Evolutionary conservation across 2,888 invertebrate genomes (phyloP), one percentile per base, ranked within the genome.

Genomic region (Ectemnius cavifrons): DNA sequence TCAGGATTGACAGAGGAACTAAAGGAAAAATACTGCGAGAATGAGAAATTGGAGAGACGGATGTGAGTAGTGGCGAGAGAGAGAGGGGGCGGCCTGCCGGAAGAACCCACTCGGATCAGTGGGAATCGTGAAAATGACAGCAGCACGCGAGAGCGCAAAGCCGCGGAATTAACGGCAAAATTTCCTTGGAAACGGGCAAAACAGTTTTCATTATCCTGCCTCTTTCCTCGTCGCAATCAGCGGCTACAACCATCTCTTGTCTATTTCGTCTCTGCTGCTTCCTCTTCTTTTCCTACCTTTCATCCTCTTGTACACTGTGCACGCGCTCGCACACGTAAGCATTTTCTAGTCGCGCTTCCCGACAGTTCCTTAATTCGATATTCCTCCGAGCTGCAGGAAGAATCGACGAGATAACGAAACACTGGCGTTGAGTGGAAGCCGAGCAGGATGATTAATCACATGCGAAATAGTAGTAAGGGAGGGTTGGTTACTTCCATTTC

Each of bases 111-210:
- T 46, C 58, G 75, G 37, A 64, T 59, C 56, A 57, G 56, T 46
- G 63, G 63, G 62, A 66, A 47, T 37, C 69, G 62, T 64, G 77
- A 76, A 78, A 78, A 78, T 77, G 67, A 64, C 70, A 76, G 47
- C 63, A n/a, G 47, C 63, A 14, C 67, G 58, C 69, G 61, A 56
- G 61, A n/a, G 58, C 58, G 14, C 64, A 14, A 28, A 23, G 57
- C 45, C 56, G 37, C 37, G 62, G 75, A 66, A 77, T 77, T 75
- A 77, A 68, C 77, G 75, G 63, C 28, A 59, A 57, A 77, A 71
- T 62, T 63, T 61, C 58, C 59, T n/a, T 37, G 8, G n/a, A 4
- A 45, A 23, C 56, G 23, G 14, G 5, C 28, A 59, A 28, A 64
- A 68, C 56, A 61, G 49, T 76, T 74, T 76, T 67, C 70, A 47